Evolutionary conservation across 1,140 invertebrate species (phyloP), one percentile per base, ranked within the genome.

Genomic region (Cherax quadricarinatus): DNA sequence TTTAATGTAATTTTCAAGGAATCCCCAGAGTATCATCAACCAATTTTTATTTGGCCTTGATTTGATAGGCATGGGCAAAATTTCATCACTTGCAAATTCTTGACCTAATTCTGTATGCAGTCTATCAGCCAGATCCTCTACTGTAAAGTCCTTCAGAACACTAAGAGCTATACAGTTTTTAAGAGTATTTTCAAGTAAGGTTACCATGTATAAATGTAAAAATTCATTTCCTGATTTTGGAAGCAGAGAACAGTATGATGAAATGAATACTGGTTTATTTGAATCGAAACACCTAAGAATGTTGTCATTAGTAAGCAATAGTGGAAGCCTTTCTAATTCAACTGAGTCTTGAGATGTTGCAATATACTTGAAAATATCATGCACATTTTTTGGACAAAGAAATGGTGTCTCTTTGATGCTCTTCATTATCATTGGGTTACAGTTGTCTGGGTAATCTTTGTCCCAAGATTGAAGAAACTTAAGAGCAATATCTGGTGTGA

Each of bases 271-370:
- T 49, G 88, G 88, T 30, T 83, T 6, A 5, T 24, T 21, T 4
- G 48, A 57, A 83, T 57, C 73, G 41, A 89, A 89, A 70, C 21
- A 49, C 7, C 66, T 30, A 14, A 89, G 73, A 14, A 83, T 10
- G 14, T 24, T n/a, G 62, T 89, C 88, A 53, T 83, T 75, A n/a
- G 88, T 89, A 41, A 89, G 18, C 62, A 89, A 60, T 49, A 89
- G 16, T 12, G 88, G 88, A 70, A 89, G 49, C 12, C 82, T 53
- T 21, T 73, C 73, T 9, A 89, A 49, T 14, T 79, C 18, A 41
- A 21, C n/a, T n/a, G n/a, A n/a, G n/a, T n/a, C n/a, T n/a, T n/a
- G n/a, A 18, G 21, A 66, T 6, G 14, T 6, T 16, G 62, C 10
- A 30, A 89, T 12, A 66, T 89, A 83, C 14, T 9, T 24, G 3